phyloP scores from a whole-genome alignment of 1,140 invertebrate species.

The Plodia interpunctella region DNA sequence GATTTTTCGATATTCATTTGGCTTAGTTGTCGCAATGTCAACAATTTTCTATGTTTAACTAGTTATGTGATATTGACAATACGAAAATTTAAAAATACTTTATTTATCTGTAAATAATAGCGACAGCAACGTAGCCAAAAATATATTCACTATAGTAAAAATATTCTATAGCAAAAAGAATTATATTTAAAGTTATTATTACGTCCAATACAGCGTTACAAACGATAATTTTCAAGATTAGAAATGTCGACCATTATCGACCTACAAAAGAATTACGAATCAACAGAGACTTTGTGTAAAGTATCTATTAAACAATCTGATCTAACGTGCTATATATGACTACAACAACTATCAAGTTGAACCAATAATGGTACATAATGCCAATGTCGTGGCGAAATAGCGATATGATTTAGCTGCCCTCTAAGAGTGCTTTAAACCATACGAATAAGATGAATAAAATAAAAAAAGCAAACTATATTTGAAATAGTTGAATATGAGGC shows the following conservation, averaged over 20 bases:
- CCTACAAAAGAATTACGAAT: too few relatives aligned
- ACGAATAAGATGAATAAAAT: background rate
- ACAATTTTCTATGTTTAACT: too few relatives aligned
- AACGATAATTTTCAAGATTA: background rate
- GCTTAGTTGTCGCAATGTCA: too few relatives aligned
- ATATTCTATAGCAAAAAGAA: background rate
- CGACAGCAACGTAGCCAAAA: background rate
- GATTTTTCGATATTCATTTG: too few relatives aligned
- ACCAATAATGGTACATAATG: too few relatives aligned
- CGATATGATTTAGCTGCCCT: constrained; percentile 3
- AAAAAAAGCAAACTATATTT: background rate
- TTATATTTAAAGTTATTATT: background rate
- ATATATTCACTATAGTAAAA: background rate
- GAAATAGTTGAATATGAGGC: background rate
- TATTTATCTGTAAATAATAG: too few relatives aligned
- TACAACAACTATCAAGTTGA: background rate
- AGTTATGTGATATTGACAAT: too few relatives aligned
- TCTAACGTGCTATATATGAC: too few relatives aligned
- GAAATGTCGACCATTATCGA: background rate
- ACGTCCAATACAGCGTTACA: background rate
- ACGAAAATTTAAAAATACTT: too few relatives aligned
- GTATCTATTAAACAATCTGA: too few relatives aligned
- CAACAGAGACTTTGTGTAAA: too few relatives aligned
- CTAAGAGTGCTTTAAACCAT: background rate
- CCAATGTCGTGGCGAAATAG: too few relatives aligned